Evolutionary conservation across 2,888 invertebrate species (phyloP).

Genomic region (Xylophagus ater): DNA sequence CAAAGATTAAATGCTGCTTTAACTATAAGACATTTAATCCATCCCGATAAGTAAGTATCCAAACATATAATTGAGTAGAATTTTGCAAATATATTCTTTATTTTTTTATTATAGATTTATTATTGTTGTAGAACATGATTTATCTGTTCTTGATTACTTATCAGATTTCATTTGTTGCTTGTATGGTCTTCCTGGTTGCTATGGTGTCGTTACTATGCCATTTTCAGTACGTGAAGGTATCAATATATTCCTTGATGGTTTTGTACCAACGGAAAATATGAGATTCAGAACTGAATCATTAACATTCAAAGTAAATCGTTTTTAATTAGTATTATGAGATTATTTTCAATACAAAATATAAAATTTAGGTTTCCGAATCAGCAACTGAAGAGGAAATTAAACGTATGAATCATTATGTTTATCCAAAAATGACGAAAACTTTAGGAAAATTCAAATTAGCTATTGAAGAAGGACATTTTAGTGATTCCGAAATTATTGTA

Average conservation of each 20-base stretch:
- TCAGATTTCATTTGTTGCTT: slow-evolving; percentile 98
- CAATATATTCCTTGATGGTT: slow-evolving; percentile 98
- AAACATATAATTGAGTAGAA: neutral
- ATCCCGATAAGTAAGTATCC: slow-evolving; percentile 69
- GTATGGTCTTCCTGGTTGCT: slow-evolving; percentile 97
- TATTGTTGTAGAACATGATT: slow-evolving; percentile 98
- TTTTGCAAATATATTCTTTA: neutral
- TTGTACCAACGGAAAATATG: slow-evolving; percentile 98
- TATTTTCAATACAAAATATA: neutral
- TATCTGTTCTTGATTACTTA: slow-evolving; percentile 95
- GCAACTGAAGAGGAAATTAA: slow-evolving; percentile 96
- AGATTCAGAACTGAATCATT: slow-evolving; percentile 94
- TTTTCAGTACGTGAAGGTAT: slow-evolving; percentile 99
- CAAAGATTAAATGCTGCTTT: slow-evolving; percentile 94
- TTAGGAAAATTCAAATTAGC: slow-evolving; percentile 61
- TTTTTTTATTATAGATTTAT: slow-evolving; percentile 62
- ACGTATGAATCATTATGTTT: slow-evolving; percentile 91
- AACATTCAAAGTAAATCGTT: slow-evolving; percentile 66
- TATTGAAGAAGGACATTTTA: slow-evolving; percentile 87
- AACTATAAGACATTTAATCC: slow-evolving; percentile 84
- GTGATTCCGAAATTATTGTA: slow-evolving; percentile 98
- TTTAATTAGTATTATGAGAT: neutral
- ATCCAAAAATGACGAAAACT: slow-evolving; percentile 83
- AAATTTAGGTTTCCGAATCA: slow-evolving; percentile 72
- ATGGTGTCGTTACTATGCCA: slow-evolving; percentile 99